phyloP scores from a whole-genome alignment of 2,797 vertebrate genomes.

The Epinephelus awoara region DNA sequence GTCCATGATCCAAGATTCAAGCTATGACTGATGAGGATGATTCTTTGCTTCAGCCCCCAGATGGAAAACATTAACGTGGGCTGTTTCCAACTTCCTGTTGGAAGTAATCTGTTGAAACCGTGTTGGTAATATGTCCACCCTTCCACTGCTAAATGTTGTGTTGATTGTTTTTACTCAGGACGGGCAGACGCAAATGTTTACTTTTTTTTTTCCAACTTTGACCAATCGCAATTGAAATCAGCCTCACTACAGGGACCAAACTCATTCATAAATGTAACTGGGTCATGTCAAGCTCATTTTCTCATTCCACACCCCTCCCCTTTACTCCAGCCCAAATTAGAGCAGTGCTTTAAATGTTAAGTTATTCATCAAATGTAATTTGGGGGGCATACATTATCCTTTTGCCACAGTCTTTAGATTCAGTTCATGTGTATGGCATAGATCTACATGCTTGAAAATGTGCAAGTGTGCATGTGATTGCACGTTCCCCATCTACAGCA shows the following conservation, averaged over 20 bases:
- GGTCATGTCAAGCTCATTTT: slow-evolving; percentile 78
- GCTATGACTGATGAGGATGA: slow-evolving; percentile 15
- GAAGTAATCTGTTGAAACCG: slow-evolving; percentile 3
- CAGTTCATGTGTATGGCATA: slow-evolving; percentile 24
- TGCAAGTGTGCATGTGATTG: not conserved
- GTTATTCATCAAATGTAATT: slow-evolving; percentile 84
- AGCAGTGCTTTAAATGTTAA: slow-evolving; percentile 85
- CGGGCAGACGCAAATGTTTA: slow-evolving; percentile 40
- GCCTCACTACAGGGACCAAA: slow-evolving; percentile 51
- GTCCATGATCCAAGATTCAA: slow-evolving; percentile 16
- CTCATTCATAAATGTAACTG: slow-evolving; percentile 84
- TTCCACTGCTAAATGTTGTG: slow-evolving; percentile 1
- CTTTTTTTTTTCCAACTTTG: slow-evolving; percentile 43
- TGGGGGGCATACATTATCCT: slow-evolving; percentile 75
- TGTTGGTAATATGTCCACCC: slow-evolving; percentile 3
- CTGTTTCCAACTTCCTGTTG: slow-evolving; percentile 10
- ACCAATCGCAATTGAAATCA: slow-evolving; percentile 56
- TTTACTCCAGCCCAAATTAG: slow-evolving; percentile 75
- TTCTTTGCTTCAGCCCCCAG: slow-evolving; percentile 10
- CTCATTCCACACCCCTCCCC: slow-evolving; percentile 61
- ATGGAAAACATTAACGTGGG: slow-evolving; percentile 19
- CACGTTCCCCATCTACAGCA: not conserved
- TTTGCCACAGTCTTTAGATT: slow-evolving; percentile 46
- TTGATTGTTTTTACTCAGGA: slow-evolving; percentile 33
- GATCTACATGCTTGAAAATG: not conserved